These are phyloP conservation scores for Madoqua kirkii DNA, from an alignment of 2,113 vertebrate genomes.

Conservation along the genomic window DNA sequence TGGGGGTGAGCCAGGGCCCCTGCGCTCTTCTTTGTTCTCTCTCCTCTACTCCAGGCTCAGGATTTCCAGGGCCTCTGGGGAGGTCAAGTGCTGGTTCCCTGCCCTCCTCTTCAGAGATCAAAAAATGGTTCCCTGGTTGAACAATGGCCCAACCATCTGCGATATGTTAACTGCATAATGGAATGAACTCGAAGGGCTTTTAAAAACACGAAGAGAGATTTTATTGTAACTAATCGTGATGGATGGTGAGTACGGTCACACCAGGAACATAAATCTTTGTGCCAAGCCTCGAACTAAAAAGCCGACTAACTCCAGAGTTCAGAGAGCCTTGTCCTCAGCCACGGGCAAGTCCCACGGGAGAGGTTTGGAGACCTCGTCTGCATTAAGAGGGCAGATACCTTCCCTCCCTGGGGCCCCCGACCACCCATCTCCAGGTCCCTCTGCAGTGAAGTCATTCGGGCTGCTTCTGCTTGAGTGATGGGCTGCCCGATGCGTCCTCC, in stretches of 20 bases:
- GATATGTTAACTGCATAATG: conserved; percentile 74
- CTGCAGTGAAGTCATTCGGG: conserved; percentile 52
- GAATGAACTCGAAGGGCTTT: conserved; percentile 78
- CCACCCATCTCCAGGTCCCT: neutral
- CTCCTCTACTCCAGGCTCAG: neutral
- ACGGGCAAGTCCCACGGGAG: neutral
- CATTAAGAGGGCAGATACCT: conserved; percentile 53
- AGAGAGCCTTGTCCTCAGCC: conserved; percentile 57
- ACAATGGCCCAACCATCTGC: conserved; percentile 64
- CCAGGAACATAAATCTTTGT: conserved; percentile 73
- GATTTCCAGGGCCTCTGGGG: conserved; percentile 17
- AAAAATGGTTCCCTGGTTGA: conserved; percentile 43
- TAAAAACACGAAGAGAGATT: conserved; percentile 77
- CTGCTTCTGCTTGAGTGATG: neutral
- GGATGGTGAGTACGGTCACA: conserved; percentile 74
- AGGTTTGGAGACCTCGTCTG: conserved; percentile 53
- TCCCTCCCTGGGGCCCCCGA: neutral
- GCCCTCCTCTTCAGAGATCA: conserved; percentile 56
- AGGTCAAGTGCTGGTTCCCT: conserved; percentile 38
- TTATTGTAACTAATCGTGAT: conserved; percentile 80
- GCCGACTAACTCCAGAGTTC: conserved; percentile 55
- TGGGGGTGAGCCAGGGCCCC: neutral
- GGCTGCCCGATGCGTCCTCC: neutral
- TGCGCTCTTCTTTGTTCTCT: neutral
- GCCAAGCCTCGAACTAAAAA: conserved; percentile 56